Conservation (phyloP, 2,888 invertebrate species). For the Sialis fuliginosa region DNA sequence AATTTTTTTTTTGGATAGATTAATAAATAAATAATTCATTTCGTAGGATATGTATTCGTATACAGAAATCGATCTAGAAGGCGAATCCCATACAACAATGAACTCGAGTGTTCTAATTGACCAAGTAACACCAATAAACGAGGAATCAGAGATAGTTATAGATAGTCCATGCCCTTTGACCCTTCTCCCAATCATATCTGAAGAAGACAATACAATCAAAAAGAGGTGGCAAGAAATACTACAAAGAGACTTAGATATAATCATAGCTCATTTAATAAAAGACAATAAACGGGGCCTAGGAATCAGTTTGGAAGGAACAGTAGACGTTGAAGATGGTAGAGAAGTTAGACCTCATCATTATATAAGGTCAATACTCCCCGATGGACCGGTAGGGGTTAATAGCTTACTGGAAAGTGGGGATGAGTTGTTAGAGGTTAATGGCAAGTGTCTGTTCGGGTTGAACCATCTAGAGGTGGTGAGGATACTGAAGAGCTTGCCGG, state of each 20-base stretch:
- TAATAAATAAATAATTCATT: neutral
- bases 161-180: slow-evolving; percentile 25
- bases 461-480: slow-evolving; percentile 85
- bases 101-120: slow-evolving; percentile 23
- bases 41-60: slow-evolving; percentile 45
- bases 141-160: slow-evolving; percentile 47
- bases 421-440: slow-evolving; percentile 78
- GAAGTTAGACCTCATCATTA: slow-evolving; percentile 86
- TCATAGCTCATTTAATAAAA: slow-evolving; percentile 72
- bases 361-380: slow-evolving; percentile 72
- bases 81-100: slow-evolving; percentile 42
- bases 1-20: no score
- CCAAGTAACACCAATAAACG: slow-evolving; percentile 34
- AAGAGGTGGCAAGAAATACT: slow-evolving; percentile 61
- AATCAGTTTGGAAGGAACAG: slow-evolving; percentile 83
- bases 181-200: slow-evolving; percentile 29
- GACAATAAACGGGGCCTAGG: slow-evolving; percentile 72
- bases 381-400: slow-evolving; percentile 71
- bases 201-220: slow-evolving; percentile 51
- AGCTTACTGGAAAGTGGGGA: slow-evolving; percentile 67
- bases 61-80: slow-evolving; percentile 48
- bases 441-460: slow-evolving; percentile 64
- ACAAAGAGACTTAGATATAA: slow-evolving; percentile 52
- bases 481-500: slow-evolving; percentile 64
- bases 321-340: slow-evolving; percentile 76